phyloP scores from a whole-genome alignment of 2,113 vertebrate species.

The Cygnus atratus region DNA sequence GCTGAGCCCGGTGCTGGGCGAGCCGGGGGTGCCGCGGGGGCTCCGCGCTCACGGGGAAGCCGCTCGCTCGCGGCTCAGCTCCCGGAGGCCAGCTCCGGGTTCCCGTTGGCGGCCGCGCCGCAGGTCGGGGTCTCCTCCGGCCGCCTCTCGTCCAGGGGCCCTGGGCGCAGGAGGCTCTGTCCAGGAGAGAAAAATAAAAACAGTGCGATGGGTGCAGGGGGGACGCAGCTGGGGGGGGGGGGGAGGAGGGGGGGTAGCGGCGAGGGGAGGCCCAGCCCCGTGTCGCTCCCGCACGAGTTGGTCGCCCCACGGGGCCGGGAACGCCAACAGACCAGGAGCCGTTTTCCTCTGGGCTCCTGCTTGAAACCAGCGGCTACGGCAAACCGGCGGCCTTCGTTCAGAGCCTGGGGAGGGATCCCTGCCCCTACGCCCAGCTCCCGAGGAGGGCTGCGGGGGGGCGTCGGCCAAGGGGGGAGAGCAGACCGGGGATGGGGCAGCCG shows the following conservation, averaged over 20 bases:
- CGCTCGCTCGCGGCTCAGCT: constrained; percentile 38
- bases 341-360: constrained; percentile 74
- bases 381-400: constrained; percentile 80
- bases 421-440: fast-evolving
- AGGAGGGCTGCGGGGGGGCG: fast-evolving
- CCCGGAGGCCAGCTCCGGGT: constrained; percentile 35
- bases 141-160: background rate
- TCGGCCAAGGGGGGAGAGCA: background rate
- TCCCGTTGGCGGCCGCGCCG: constrained; percentile 68
- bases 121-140: background rate
- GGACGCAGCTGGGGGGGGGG: background rate
- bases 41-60: fast-evolving
- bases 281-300: constrained; percentile 79
- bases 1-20: fast-evolving
- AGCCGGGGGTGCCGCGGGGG: fast-evolving
- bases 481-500: fast-evolving
- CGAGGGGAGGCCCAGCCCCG: background rate
- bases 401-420: constrained; percentile 39
- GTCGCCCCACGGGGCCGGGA: constrained; percentile 53
- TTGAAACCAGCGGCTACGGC: constrained; percentile 82
- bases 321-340: constrained; percentile 78
- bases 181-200: background rate
- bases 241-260: too few species aligned
- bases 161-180: constrained; percentile 49
- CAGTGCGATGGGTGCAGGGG: background rate